phyloP scores from a whole-genome alignment of 2,888 invertebrate genomes.

The Tenthredo mesomela region DNA sequence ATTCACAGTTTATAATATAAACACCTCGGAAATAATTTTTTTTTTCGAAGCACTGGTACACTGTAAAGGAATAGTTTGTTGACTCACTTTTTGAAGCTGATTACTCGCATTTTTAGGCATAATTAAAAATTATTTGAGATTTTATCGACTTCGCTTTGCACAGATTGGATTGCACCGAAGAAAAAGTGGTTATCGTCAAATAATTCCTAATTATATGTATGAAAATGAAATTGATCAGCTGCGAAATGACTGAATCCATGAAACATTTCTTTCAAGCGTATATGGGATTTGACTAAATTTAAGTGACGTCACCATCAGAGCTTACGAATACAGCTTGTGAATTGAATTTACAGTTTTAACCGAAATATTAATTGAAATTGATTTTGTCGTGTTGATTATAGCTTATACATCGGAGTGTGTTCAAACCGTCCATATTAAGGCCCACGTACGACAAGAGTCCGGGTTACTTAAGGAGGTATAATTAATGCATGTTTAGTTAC shows the following conservation, averaged over 20 bases:
- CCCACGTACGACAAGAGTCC: conserved; percentile 9
- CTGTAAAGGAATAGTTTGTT: no score
- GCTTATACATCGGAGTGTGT: neutral
- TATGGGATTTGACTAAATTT: neutral
- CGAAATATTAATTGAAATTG: neutral
- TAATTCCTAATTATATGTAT: no score
- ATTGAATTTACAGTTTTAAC: neutral
- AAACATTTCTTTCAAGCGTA: no score
- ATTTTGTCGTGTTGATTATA: neutral
- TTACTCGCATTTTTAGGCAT: no score
- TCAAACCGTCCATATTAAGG: neutral
- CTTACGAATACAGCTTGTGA: neutral
- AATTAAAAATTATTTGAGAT: neutral
- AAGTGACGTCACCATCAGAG: neutral
- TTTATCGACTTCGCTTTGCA: no score
- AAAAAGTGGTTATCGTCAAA: neutral
- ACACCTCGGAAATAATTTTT: no score
- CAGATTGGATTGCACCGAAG: no score
- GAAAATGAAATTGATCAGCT: no score
- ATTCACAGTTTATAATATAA: no score
- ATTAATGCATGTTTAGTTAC: conserved; percentile 24
- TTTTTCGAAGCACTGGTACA: no score
- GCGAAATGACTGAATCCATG: no score
- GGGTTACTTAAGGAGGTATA: conserved; percentile 10
- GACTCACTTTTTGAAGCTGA: no score